Evolutionary conservation across 2,113 vertebrate species (phyloP).

Genomic region (Dromaius novaehollandiae): DNA sequence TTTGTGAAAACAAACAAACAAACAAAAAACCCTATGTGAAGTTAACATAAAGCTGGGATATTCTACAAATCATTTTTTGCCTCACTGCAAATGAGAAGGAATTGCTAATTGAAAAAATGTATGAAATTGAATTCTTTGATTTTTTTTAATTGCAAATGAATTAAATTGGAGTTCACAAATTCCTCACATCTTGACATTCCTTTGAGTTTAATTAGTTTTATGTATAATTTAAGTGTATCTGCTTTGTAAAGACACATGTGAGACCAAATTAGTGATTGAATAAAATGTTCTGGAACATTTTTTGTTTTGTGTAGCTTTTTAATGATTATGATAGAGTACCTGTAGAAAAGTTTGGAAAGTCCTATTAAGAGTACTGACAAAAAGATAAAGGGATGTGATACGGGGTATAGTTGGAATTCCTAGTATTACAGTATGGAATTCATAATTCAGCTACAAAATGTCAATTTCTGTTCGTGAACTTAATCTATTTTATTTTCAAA

Average conservation of each 20-base stretch:
- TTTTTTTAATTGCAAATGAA: background rate
- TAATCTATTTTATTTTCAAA: background rate
- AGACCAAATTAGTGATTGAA: background rate
- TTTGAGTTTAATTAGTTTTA: constrained; percentile 18
- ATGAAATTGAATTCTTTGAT: background rate
- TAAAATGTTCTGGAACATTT: background rate
- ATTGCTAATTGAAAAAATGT: background rate
- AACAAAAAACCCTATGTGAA: background rate
- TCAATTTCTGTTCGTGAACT: background rate
- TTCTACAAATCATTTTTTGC: background rate
- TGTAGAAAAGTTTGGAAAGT: background rate
- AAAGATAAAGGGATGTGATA: background rate
- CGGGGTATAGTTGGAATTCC: background rate
- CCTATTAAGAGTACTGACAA: background rate
- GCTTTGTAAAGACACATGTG: background rate
- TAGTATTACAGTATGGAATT: background rate
- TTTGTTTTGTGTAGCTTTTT: background rate
- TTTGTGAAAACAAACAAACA: background rate
- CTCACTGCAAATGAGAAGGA: background rate
- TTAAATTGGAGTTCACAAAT: constrained; percentile 31
- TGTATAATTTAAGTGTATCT: background rate
- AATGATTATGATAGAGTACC: background rate
- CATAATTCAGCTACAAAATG: background rate
- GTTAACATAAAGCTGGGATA: background rate
- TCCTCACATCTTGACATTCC: background rate